A percentile compares a stretch with the other conserved stretches of the same genome.
Evolutionary conservation across 2,797 vertebrate genomes (phyloP).

Genomic region (Brotula barbata): DNA sequence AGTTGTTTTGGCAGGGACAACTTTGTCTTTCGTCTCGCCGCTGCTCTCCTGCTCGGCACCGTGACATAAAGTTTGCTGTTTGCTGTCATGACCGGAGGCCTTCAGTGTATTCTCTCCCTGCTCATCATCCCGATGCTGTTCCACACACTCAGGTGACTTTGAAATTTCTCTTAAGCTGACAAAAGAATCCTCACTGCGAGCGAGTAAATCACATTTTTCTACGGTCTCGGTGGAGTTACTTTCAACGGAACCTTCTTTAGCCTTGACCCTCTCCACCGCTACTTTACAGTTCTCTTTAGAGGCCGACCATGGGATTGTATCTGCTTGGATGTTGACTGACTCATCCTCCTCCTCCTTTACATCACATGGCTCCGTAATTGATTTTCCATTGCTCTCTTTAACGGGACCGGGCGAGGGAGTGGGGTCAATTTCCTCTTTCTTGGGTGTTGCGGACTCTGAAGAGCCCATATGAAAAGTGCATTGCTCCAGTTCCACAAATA

Average conservation of each 20-base stretch:
- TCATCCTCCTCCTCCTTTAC: slow-evolving; percentile 81
- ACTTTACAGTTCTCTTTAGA: slow-evolving; percentile 44
- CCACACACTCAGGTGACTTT: slow-evolving; percentile 47
- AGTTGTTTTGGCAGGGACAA: slow-evolving; percentile 45
- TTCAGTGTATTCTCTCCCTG: slow-evolving; percentile 46
- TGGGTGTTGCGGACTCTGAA: slow-evolving; percentile 68
- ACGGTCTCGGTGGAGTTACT: slow-evolving; percentile 35
- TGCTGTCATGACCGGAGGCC: slow-evolving; percentile 58
- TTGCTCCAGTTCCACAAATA: slow-evolving; percentile 69
- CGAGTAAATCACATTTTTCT: slow-evolving; percentile 52
- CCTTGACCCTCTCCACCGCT: slow-evolving; percentile 50
- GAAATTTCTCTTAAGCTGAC: slow-evolving; percentile 53
- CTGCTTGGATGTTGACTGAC: slow-evolving; percentile 60
- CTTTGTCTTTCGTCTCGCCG: slow-evolving; percentile 73
- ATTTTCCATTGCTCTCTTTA: slow-evolving; percentile 56
- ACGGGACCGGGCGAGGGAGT: slow-evolving; percentile 47
- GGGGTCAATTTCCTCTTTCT: slow-evolving; percentile 58
- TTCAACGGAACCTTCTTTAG: slow-evolving; percentile 35
- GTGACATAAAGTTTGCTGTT: slow-evolving; percentile 52
- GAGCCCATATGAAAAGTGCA: slow-evolving; percentile 63
- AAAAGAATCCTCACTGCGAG: slow-evolving; percentile 48
- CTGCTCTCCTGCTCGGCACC: slow-evolving; percentile 58
- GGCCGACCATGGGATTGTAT: slow-evolving; percentile 37
- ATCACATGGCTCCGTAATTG: slow-evolving; percentile 65
- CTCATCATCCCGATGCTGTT: slow-evolving; percentile 59